Base-by-base conservation (phyloP, 1,140 invertebrate species). In the fruit fly (Drosophila melanogaster) region DNA sequence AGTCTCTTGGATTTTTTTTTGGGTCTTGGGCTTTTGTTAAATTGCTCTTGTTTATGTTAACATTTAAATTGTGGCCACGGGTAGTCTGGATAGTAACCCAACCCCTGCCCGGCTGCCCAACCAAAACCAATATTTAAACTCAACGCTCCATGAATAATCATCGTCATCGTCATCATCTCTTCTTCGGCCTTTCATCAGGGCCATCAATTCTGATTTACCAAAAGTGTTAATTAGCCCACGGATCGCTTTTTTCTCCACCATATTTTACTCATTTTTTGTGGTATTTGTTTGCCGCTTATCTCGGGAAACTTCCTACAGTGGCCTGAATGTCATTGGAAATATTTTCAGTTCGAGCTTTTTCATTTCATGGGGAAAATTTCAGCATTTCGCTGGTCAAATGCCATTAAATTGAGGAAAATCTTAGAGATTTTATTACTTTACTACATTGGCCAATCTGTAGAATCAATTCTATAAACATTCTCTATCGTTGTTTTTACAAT, bases 1-100 rank as follows among this genome's bases (percentile, higher is more conserved):
- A 67, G 30, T 30, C 30, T 30, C 1, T 30, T 30, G 30, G 30
- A 10, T 7, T 43, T 35, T 35, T 72, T 75, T 55, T 54, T 40
- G 56, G 69, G 76, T 50, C 47, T 73, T 38, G 72, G 67, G 62
- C 79, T 90, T 90, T 81, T 86, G 81, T 90, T 90, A 90, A 90
- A 90, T 90, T 90, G 89, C 87, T 90, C 87, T 90, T 90, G 87
- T 90, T 90, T 90, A 90, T 90, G 87, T 89, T 90, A 90, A 90
- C 87, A 90, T 90, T 90, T 90, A 90, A 87, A 90, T 90, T 90
- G 87, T 90, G 74, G 84, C 85, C 84, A 90, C 84, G 84, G 84
- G 85, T 89, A 78, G 80, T 67, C 80, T 43, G 50, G 54, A 70
- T 64, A 56, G 41, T 66, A 47, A 61, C 40, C 55, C 35, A 59